These are phyloP conservation scores for Zeuzera pyrina DNA, from an alignment of 2,888 invertebrate genomes.

Conservation along the genomic window DNA sequence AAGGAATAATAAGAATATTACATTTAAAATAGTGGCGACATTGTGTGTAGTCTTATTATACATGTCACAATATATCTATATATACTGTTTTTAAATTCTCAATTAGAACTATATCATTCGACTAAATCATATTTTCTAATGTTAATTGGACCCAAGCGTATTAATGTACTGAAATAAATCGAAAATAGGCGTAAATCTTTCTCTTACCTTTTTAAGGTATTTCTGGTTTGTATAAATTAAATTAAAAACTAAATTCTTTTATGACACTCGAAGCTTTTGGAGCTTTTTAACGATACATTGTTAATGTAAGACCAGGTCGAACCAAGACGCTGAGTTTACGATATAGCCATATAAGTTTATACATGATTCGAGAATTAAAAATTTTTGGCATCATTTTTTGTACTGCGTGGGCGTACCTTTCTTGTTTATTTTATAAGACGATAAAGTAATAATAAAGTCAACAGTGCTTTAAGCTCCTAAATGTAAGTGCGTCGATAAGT, in stretches of 20 bases:
- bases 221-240: conserved; percentile 24
- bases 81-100: too few species aligned
- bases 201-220: conserved; percentile 22
- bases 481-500: conserved; percentile 17
- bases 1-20: too few species aligned
- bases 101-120: too few species aligned
- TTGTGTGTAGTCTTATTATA: too few species aligned
- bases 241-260: conserved; percentile 26
- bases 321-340: conserved; percentile 17
- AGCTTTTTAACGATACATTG: conserved; percentile 19
- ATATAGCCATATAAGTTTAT: conserved; percentile 20
- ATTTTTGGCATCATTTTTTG: conserved; percentile 5
- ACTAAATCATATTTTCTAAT: too few species aligned
- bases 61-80: too few species aligned
- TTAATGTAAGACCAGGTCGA: conserved; percentile 16
- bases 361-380: conserved; percentile 14
- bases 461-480: conserved; percentile 4
- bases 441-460: neutral
- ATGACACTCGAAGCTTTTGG: conserved; percentile 25
- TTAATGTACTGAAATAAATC: too few species aligned
- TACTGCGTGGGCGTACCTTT: conserved; percentile 14
- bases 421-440: conserved; percentile 6
- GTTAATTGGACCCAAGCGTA: too few species aligned
- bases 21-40: too few species aligned
- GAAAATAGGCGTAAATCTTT: too few species aligned